Percentiles rank a stretch among this genome's conserved stretches.
phyloP scores from a whole-genome alignment of 1,140 invertebrate species.

The Neoseiulus cucumeris region DNA sequence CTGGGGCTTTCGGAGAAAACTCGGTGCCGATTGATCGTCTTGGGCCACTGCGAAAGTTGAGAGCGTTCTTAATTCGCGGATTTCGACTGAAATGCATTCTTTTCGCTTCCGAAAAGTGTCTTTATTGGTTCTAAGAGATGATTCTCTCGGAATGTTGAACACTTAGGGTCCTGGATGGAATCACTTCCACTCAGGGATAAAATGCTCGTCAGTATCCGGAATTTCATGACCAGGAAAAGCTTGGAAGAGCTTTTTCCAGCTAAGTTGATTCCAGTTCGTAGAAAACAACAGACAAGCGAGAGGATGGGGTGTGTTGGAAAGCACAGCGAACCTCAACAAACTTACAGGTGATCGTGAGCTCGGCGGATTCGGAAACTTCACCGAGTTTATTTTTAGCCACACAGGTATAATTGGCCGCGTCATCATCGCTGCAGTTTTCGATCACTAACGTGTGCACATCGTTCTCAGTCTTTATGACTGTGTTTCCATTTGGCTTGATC shows the following conservation, averaged over 20 bases:
- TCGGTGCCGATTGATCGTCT: neutral
- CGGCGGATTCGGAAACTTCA: slow-evolving; percentile 19
- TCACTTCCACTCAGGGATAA: neutral
- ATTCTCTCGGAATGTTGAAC: neutral
- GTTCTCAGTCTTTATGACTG: slow-evolving; percentile 40
- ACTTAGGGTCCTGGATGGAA: neutral
- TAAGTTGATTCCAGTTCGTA: neutral
- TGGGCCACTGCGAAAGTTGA: neutral
- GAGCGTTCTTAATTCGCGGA: too few species aligned
- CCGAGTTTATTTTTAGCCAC: slow-evolving; percentile 31
- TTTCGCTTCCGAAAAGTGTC: too few species aligned
- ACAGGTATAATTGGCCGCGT: slow-evolving; percentile 51
- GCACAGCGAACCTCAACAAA: too few species aligned
- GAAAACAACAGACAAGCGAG: too few species aligned
- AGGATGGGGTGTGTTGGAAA: too few species aligned
- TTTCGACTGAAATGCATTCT: too few species aligned
- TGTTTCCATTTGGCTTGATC: slow-evolving; percentile 35
- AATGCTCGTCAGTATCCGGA: neutral
- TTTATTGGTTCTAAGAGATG: neutral
- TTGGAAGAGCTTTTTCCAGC: neutral
- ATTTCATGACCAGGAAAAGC: neutral
- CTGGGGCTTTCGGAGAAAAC: slow-evolving; percentile 23
- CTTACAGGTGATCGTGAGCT: slow-evolving; percentile 15
- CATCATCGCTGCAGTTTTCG: slow-evolving; percentile 41
- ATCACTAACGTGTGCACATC: slow-evolving; percentile 43